Conservation (phyloP, 1,140 invertebrate genomes). For the Caenorhabditis briggsae region DNA sequence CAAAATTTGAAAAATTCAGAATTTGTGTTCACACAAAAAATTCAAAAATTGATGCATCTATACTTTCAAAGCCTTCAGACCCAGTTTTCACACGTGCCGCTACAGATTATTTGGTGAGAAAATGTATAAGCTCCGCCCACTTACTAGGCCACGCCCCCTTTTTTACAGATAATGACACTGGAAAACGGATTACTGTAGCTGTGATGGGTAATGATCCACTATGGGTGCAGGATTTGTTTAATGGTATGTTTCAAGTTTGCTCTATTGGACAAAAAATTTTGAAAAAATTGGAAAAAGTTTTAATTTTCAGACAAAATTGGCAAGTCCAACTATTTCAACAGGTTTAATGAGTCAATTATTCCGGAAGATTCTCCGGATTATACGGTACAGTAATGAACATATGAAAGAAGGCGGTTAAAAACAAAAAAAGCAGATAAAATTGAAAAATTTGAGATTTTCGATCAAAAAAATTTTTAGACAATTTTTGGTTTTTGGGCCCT, state of each 20-base stretch:
- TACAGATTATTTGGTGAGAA: background rate
- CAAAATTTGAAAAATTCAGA: background rate
- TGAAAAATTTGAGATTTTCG: no score
- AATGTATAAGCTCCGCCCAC: background rate
- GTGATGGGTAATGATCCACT: constrained; percentile 10
- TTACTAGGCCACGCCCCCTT: background rate
- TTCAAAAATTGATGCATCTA: background rate
- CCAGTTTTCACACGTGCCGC: constrained; percentile 14
- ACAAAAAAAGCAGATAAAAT: no score
- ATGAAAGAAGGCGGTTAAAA: no score
- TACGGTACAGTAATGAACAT: background rate
- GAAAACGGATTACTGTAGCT: background rate
- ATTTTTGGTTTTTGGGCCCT: no score
- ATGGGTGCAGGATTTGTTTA: constrained; percentile 5
- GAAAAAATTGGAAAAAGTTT: background rate
- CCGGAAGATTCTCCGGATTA: constrained; percentile 9
- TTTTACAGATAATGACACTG: constrained; percentile 1
- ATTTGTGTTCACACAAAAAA: constrained; percentile 35
- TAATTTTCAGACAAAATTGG: constrained; percentile 26
- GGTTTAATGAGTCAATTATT: background rate
- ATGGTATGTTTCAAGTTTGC: background rate
- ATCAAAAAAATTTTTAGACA: no score
- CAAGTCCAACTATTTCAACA: constrained; percentile 27
- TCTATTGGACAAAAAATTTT: background rate
- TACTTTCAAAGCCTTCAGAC: background rate